Percentiles rank a stretch among this genome's conserved stretches.
Evolutionary conservation across 1,140 invertebrate genomes (phyloP).

Genomic region (Adoxophyes honmai): DNA sequence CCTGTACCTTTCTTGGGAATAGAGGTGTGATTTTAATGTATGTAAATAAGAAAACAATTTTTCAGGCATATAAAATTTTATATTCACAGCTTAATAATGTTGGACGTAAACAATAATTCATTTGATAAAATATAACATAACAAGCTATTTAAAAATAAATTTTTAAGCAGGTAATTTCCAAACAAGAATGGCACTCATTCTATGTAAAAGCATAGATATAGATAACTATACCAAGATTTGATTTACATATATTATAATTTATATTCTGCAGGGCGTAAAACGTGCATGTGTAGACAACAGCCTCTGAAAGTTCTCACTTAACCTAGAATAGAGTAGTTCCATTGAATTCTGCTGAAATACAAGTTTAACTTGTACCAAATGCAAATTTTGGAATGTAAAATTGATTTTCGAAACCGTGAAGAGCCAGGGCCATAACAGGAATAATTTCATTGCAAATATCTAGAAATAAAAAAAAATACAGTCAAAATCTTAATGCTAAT

Average conservation of each 20-base stretch:
- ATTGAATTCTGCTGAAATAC: background rate
- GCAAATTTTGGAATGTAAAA: slow-evolving; percentile 9
- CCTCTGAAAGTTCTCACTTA: background rate
- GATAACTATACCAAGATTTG: background rate
- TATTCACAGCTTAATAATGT: slow-evolving; percentile 37
- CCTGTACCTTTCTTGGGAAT: too few relatives aligned
- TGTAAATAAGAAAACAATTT: background rate
- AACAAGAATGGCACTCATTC: slow-evolving; percentile 19
- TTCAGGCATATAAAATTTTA: slow-evolving; percentile 23
- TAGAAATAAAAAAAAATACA: slow-evolving; percentile 2
- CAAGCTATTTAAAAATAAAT: slow-evolving; percentile 18
- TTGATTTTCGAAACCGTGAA: background rate
- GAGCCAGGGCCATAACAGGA: background rate
- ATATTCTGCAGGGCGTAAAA: too few relatives aligned
- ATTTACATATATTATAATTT: too few relatives aligned
- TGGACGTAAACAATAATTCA: slow-evolving; percentile 24
- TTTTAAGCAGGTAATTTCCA: slow-evolving; percentile 28
- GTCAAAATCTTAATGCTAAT: slow-evolving; percentile 6
- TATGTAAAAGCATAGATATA: background rate
- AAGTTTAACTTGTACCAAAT: slow-evolving; percentile 11
- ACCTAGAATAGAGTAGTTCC: background rate
- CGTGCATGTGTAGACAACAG: background rate
- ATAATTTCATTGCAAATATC: background rate
- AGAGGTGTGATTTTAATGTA: too few relatives aligned
- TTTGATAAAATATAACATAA: slow-evolving; percentile 10